Evolutionary conservation across 2,888 invertebrate species (phyloP), one percentile per base, ranked within the genome.

Genomic region (Agriopis marginaria): DNA sequence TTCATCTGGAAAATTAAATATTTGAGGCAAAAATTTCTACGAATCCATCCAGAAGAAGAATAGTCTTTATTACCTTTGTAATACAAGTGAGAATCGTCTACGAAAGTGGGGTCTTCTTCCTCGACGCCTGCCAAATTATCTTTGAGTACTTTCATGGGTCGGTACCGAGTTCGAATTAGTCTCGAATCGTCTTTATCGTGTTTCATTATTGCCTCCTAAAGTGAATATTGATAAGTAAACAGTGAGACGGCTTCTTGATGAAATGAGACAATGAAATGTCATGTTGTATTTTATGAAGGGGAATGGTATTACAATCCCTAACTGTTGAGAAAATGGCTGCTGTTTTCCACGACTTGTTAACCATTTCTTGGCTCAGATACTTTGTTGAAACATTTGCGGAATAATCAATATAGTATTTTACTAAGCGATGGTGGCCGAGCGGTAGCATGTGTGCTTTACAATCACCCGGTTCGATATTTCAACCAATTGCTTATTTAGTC

Each of bases 81-180:
- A 83, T 89, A 93, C 86, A 93, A 85, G 76, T 93, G 89, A 62
- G 93, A 91, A 81, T 94, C 91, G 75, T 94, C 93, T 53, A 90
- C 86, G 75, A 93, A 93, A 23, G 90, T 90, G 0, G 92, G 86
- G 71, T 93, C 90, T 63, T 93, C 92, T 63, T 90, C 89, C 73
- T 90, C 89, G 14, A 87, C 80, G 32, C 89, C 92, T 10, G 86
- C 82, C 76, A 94, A 86, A 80, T 89, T 86, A 78, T 93, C 90
- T 84, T 93, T 93, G 62, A 93, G 87, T 61, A 92, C 86, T 83
- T 92, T 93, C 92, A 93, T 92, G 62, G 93, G 92, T 75, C 93
- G 86, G 77, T 94, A 93, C 58, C 90, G 89, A 67, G 92, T 93
- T 68, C 92, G 89, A 78, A 94, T 88, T 77, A 93, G 82, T 77